These are phyloP conservation scores for Xanthorhoe spadicearia DNA, from an alignment of 2,888 invertebrate genomes.

Conservation along the genomic window DNA sequence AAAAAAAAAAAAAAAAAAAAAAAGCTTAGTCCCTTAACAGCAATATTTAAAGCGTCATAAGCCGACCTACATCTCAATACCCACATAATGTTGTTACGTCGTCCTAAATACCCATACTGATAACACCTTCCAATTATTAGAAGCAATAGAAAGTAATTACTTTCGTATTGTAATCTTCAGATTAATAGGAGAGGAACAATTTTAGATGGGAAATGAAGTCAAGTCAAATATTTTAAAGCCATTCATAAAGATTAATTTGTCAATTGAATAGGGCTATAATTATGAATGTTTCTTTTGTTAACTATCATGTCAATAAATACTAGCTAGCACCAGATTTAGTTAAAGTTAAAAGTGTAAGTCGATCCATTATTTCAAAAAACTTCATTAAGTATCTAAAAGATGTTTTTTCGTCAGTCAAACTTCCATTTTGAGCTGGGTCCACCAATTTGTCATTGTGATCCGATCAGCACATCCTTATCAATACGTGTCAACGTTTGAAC, in stretches of 20 bases:
- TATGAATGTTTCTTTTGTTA: too few relatives aligned
- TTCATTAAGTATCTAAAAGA: neutral
- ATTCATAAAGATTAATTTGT: too few relatives aligned
- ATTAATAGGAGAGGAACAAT: neutral
- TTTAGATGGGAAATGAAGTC: too few relatives aligned
- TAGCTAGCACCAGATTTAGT: too few relatives aligned
- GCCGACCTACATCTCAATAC: neutral
- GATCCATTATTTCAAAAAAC: too few relatives aligned
- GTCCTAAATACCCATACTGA: slow-evolving; percentile 1
- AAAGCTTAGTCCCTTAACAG: too few relatives aligned
- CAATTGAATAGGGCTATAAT: too few relatives aligned
- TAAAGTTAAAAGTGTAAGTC: too few relatives aligned
- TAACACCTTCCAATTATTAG: slow-evolving; percentile 24
- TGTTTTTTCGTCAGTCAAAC: neutral
- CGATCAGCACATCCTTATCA: neutral
- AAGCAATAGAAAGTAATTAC: slow-evolving; percentile 15
- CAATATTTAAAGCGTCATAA: neutral
- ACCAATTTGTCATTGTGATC: neutral
- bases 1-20: too few relatives aligned
- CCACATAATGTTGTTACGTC: neutral
- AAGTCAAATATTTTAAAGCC: too few relatives aligned
- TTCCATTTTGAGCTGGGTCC: neutral
- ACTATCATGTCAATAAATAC: too few relatives aligned
- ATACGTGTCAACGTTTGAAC: neutral
- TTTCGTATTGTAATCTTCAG: slow-evolving; percentile 14